Evolutionary conservation across 2,888 invertebrate genomes (phyloP), one percentile per base, ranked within the genome.

Genomic region (Neoaliturus tenellus): DNA sequence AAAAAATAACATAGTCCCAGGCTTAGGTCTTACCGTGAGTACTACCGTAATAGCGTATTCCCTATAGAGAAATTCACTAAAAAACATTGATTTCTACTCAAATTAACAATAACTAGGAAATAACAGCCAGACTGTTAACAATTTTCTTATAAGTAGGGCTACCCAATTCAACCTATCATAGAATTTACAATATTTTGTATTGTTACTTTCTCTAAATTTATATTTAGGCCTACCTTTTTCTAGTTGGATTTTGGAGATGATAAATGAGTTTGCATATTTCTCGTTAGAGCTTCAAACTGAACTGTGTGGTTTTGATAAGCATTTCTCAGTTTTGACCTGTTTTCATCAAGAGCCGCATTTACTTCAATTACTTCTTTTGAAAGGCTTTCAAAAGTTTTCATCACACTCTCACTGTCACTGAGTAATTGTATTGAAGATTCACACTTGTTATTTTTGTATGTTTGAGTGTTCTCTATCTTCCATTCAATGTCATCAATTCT

Each of bases 391-490:
- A 62, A 28, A 25, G 17, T 62, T 12, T 62, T 62, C 12, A 17
- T 62, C 31, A 62, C 28, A 31, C 28, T 62, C 14, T 62, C 20
- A 31, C 62, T 62, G 12, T 62, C 62, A 14, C 28, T 62, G 1
- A 62, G 25, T 28, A 62, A 31, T 62, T 62, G 28, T 14, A 62
- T 17, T 62, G 20, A 14, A 31, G 62, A 62, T 14, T 62, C 62
- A 62, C 62, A 62, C 17, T 62, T 28, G 62, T 28, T 62, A n/a
- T 62, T 62, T 62, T 62, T 62, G 31, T 62, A 62, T 3, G 62
- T 62, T 31, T 62, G 62, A 28, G 62, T 62, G 31, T 31, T 62
- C 31, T 62, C 62, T 12, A 62, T 17, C 31, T 62, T 62, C 62
- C 62, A 62, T 28, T 62, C 62, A 31, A 62, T 62, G 62, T 62